phyloP scores from a whole-genome alignment of 2,888 invertebrate genomes.

The Pammene aurita region DNA sequence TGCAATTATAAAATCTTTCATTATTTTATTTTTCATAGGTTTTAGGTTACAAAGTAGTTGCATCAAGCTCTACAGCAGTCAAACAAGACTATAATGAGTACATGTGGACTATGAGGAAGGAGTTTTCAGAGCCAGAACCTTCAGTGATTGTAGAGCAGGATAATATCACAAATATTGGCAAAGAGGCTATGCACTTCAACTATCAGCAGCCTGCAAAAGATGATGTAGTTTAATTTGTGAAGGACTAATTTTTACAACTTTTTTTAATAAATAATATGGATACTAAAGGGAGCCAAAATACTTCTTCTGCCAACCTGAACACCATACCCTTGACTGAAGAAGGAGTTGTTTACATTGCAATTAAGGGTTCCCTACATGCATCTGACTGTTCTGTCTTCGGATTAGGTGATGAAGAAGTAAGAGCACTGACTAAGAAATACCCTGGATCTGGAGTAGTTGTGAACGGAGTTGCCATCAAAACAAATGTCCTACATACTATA shows the following conservation, averaged over 20 bases:
- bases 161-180: constrained; percentile 84
- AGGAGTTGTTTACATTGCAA: constrained; percentile 88
- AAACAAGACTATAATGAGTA: constrained; percentile 95
- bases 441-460: constrained; percentile 85
- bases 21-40: constrained; percentile 78
- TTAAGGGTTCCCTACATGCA: constrained; percentile 91
- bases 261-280: constrained; percentile 63
- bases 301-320: constrained; percentile 60
- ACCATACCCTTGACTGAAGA: constrained; percentile 69
- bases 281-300: constrained; percentile 66
- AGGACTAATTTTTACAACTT: constrained; percentile 29
- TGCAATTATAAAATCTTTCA: constrained; percentile 25
- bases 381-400: constrained; percentile 90
- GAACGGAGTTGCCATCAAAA: constrained; percentile 89
- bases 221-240: constrained; percentile 70
- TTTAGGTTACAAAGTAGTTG: constrained; percentile 93
- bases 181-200: constrained; percentile 81
- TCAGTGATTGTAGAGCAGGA: constrained; percentile 84
- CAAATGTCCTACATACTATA: constrained; percentile 86
- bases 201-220: constrained; percentile 74
- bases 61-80: constrained; percentile 92
- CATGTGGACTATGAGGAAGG: constrained; percentile 97
- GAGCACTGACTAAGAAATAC: constrained; percentile 88
- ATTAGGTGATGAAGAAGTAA: constrained; percentile 86
- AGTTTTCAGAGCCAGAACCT: constrained; percentile 92